A percentile compares a stretch with the other conserved stretches of the same genome.
Conservation (phyloP, 1,140 invertebrate species). For the Penaeus indicus region DNA sequence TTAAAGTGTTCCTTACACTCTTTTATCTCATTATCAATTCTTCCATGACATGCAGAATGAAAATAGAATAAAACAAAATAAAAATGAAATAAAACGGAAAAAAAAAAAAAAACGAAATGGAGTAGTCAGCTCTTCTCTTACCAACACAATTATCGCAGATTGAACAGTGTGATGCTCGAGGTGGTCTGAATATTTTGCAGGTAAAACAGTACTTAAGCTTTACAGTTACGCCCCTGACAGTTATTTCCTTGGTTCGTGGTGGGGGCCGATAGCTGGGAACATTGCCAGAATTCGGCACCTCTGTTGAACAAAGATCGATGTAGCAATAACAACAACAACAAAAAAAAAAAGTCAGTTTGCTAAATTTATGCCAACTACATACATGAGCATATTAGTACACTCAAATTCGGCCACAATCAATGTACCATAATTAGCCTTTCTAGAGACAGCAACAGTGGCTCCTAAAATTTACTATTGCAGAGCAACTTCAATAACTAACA, state of each 20-base stretch:
- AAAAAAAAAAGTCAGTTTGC: not conserved
- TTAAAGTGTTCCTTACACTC: no score
- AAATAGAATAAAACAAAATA: no score
- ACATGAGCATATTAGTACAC: no score
- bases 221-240: conserved; percentile 91
- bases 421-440: no score
- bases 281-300: conserved; percentile 63
- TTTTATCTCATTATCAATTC: not conserved
- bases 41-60: not conserved
- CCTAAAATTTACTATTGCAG: no score
- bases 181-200: conserved; percentile 98
- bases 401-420: not conserved
- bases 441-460: no score
- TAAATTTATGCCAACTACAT: not conserved
- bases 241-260: conserved; percentile 92
- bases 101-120: conserved; percentile 4
- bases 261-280: conserved; percentile 78
- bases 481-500: not conserved
- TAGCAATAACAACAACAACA: not conserved
- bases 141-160: conserved; percentile 99
- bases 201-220: conserved; percentile 99
- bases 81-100: not conserved
- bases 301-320: conserved; percentile 25
- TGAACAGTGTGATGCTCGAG: conserved; percentile 97
- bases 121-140: conserved; percentile 72